Percentiles rank a stretch among this genome's conserved stretches.
phyloP scores from a whole-genome alignment of 1,140 invertebrate genomes.

The Agraylea sexmaculata region DNA sequence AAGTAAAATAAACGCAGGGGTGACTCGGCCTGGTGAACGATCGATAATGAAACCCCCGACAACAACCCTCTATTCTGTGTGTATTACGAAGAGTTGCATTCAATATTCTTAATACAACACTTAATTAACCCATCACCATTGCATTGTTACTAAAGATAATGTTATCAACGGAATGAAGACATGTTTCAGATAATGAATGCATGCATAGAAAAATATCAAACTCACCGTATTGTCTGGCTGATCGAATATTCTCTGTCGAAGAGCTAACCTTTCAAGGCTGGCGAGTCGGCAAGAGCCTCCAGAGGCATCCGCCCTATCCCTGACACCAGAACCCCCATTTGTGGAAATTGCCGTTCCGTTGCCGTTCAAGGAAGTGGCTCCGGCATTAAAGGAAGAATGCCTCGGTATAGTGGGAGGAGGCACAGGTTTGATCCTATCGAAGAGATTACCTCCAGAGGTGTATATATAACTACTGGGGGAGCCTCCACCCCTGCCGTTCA shows the following conservation, averaged over 20 bases:
- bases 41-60: too few species aligned
- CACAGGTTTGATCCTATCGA: slow-evolving; percentile 40
- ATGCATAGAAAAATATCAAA: too few species aligned
- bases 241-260: slow-evolving; percentile 58
- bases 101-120: too few species aligned
- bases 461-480: slow-evolving; percentile 37
- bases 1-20: too few species aligned
- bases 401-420: slow-evolving; percentile 56
- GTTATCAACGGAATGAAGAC: too few species aligned
- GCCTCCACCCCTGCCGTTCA: slow-evolving; percentile 31
- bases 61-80: too few species aligned
- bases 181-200: too few species aligned
- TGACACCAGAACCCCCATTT: slow-evolving; percentile 35
- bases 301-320: slow-evolving; percentile 34
- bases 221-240: slow-evolving; percentile 25
- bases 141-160: too few species aligned
- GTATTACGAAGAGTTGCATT: too few species aligned
- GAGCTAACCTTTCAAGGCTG: slow-evolving; percentile 56
- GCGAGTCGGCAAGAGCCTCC: slow-evolving; percentile 53
- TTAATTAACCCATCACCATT: too few species aligned
- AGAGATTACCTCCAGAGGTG: slow-evolving; percentile 33
- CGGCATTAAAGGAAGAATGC: slow-evolving; percentile 39
- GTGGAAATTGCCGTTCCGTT: slow-evolving; percentile 30
- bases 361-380: too few species aligned
- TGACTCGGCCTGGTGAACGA: too few species aligned